Percentiles rank a stretch among this genome's conserved stretches.
These are phyloP conservation scores for Chloromyia formosa DNA, from an alignment of 2,888 invertebrate genomes.

Conservation along the genomic window DNA sequence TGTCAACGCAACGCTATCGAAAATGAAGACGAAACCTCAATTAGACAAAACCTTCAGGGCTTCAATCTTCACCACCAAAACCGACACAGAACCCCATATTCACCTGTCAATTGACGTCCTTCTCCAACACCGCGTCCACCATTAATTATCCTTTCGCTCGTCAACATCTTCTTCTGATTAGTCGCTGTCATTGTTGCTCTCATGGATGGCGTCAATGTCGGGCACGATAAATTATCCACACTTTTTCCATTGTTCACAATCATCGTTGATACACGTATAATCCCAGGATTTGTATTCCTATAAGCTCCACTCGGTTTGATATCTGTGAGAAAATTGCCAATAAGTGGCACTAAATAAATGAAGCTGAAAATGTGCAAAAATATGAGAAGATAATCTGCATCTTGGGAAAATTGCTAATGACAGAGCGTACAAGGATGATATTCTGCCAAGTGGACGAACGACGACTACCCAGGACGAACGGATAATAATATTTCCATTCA, in stretches of 20 bases:
- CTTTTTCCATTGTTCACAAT: constrained; percentile 6
- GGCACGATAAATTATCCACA: not conserved
- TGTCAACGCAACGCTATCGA: too few relatives aligned
- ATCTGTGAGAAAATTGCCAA: constrained; percentile 21
- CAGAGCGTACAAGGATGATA: too few relatives aligned
- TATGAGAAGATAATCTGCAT: not conserved
- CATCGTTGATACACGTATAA: constrained; percentile 19
- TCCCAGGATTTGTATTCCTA: constrained; percentile 1
- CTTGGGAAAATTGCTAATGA: too few relatives aligned
- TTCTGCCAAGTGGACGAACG: too few relatives aligned
- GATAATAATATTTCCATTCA: too few relatives aligned
- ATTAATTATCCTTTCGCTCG: constrained; percentile 27
- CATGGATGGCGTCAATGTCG: not conserved
- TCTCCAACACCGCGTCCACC: not conserved
- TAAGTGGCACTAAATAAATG: not conserved
- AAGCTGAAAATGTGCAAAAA: not conserved
- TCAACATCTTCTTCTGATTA: constrained; percentile 26
- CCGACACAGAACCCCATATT: not conserved
- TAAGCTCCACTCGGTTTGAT: constrained; percentile 22
- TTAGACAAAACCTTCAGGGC: too few relatives aligned
- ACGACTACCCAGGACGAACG: too few relatives aligned
- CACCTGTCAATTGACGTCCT: not conserved
- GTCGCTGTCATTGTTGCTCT: not conserved
- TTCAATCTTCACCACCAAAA: too few relatives aligned
- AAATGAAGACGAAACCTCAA: too few relatives aligned